Evolutionary conservation across 2,797 vertebrate species (phyloP), one percentile per base, ranked within the genome.

Genomic region (Sebastes wilsoni): DNA sequence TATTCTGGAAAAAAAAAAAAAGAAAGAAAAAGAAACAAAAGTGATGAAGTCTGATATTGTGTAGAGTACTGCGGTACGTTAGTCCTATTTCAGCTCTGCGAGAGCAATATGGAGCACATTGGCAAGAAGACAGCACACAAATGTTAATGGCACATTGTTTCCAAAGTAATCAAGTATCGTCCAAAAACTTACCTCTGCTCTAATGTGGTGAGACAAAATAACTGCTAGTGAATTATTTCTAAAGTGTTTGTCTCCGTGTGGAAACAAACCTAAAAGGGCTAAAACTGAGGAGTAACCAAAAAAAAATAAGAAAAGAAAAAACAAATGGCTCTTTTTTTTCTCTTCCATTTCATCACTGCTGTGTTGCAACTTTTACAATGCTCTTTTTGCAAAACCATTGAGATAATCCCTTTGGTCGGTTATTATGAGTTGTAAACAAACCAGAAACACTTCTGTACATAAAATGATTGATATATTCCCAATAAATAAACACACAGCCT

Each of bases 401-500:
- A 96, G 95, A 97, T 93, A 97, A 96, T 60, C 91, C 96, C 96
- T 98, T 99, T 99, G 97, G 97, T 99, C 97, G 97, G 97, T 97
- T 97, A 93, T 90, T 86, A 96, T 97, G 96, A 96, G 93, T 96
- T 97, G 97, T 99, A 99, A 99, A 99, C 98, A 98, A 97, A 97
- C 95, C 97, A 92, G 90, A 97, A 96, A 96, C 96, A 96, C 96
- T 94, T 96, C 96, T 94, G 94, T 97, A 97, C 97, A 98, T 96
- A 95, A 94, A 97, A 93, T 83, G 94, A 96, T 96, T 96, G 94
- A 96, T 95, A 96, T 96, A 97, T 97, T 94, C 93, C 96, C 96
- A 99, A 99, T 99, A 99, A 99, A 99, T 99, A 99, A 99, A 98
- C 95, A 92, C 96, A 97, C 96, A 96, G 96, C 95, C 94, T 89